Evolutionary conservation across 2,797 vertebrate genomes (phyloP).

Genomic region (Sebastes miniatus): DNA sequence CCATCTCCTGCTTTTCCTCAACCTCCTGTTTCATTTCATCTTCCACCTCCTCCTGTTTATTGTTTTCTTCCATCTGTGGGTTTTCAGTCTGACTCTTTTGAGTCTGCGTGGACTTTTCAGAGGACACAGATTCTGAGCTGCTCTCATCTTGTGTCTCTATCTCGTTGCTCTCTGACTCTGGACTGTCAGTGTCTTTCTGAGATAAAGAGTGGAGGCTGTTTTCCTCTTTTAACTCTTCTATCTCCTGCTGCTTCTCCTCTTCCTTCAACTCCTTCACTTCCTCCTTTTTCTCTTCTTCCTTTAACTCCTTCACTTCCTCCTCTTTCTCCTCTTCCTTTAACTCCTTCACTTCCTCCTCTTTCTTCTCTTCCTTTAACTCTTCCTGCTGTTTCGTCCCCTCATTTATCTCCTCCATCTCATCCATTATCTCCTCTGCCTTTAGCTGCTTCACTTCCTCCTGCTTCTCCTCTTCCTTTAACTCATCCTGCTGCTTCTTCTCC

Average conservation of each 20-base stretch:
- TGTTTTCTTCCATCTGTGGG: not conserved
- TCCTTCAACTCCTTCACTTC: not conserved
- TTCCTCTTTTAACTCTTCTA: not conserved
- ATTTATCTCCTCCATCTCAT: not conserved
- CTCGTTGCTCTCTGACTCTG: not conserved
- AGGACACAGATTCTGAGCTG: not conserved
- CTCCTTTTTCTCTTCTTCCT: not conserved
- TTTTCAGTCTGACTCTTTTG: not conserved
- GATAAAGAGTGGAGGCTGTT: not conserved
- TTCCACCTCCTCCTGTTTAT: too few relatives aligned
- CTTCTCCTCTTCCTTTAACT: not conserved
- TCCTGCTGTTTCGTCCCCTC: not conserved
- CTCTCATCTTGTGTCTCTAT: not conserved
- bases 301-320: not conserved
- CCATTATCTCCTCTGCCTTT: not conserved
- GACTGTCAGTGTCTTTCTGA: not conserved
- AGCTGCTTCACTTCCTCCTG: not conserved
- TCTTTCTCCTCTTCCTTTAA: not conserved
- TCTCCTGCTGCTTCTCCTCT: not conserved
- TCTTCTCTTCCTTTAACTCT: not conserved
- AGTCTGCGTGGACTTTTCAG: not conserved
- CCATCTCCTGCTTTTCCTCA: not conserved
- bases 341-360: not conserved
- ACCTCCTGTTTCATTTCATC: not conserved
- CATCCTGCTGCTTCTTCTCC: too few relatives aligned